Evolutionary conservation across 2,888 invertebrate species (phyloP), one percentile per base, ranked within the genome.

Genomic region (Melipona bicolor): DNA sequence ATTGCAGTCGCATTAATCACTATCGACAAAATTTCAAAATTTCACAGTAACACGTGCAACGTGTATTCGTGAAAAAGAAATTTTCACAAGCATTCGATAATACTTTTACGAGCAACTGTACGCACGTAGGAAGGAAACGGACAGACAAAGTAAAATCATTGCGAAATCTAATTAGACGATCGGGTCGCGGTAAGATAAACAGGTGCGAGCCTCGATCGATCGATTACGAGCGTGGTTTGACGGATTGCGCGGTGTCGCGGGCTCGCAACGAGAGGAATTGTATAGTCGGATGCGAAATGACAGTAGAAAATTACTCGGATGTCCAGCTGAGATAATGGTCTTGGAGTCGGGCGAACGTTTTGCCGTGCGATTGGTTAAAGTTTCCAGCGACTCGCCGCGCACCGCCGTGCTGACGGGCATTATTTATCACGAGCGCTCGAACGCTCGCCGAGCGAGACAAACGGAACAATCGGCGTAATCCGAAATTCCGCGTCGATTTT

Each of bases 281-380:
- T 87, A 88, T 82, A 85, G 86, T 89, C 87, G 87, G 87, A 89
- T 86, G 84, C 87, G 87, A 90, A 91, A 91, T 90, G 91, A 91
- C 92, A 89, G 90, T 86, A 88, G 84, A 88, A 84, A 91, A 91
- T 91, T 88, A 90, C 89, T 89, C 89, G 79, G 91, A 89, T 91
- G 90, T 91, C 91, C 92, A 90, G 91, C 92, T 91, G 92, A 87
- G 92, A 91, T 91, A 91, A 92, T 91, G 91, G 87, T 85, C 84
- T 83, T 86, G 83, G 78, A 87, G 82, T 77, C 88, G 64, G 79
- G 86, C 85, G 86, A 77, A 72, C 88, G 86, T 83, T 32, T 79
- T 74, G 80, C 79, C 82, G 81, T 68, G 81, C 74, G 87, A 85
- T 87, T 84, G 84, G 81, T 88, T 87, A 67, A 73, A 81, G 83